Conservation (phyloP, 2,888 invertebrate species). For the Acrocyrtus sp. region DNA sequence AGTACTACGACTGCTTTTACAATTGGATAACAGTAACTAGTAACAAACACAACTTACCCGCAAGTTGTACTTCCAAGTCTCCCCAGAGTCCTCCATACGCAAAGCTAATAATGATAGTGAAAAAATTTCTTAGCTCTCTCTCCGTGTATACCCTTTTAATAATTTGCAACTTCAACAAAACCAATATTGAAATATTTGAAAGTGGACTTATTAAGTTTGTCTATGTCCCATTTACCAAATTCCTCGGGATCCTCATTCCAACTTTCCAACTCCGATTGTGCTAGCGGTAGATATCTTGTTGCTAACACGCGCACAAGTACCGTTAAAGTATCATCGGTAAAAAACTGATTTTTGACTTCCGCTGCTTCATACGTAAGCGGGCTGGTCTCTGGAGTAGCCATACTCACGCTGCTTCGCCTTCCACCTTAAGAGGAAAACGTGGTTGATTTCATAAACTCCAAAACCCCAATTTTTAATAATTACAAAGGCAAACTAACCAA, state of each 20-base stretch:
- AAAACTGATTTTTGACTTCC: slow-evolving; percentile 79
- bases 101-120: slow-evolving; percentile 61
- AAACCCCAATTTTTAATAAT: no score
- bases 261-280: slow-evolving; percentile 81
- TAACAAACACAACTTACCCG: slow-evolving; percentile 80
- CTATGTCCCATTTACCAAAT: slow-evolving; percentile 82
- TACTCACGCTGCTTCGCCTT: slow-evolving; percentile 52
- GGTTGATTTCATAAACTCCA: background rate
- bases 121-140: no score
- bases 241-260: slow-evolving; percentile 94
- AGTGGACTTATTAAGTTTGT: no score
- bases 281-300: slow-evolving; percentile 87
- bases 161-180: no score
- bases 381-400: slow-evolving; percentile 66
- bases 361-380: slow-evolving; percentile 72
- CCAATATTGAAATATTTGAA: slow-evolving; percentile 10
- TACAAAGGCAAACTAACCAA: slow-evolving; percentile 39
- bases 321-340: slow-evolving; percentile 78
- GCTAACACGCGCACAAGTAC: slow-evolving; percentile 88
- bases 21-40: no score
- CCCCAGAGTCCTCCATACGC: slow-evolving; percentile 80
- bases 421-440: slow-evolving; percentile 57
- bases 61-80: slow-evolving; percentile 93
- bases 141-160: no score
- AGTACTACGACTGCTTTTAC: background rate